phyloP scores from a whole-genome alignment of 2,113 vertebrate genomes.

The Caretta caretta region DNA sequence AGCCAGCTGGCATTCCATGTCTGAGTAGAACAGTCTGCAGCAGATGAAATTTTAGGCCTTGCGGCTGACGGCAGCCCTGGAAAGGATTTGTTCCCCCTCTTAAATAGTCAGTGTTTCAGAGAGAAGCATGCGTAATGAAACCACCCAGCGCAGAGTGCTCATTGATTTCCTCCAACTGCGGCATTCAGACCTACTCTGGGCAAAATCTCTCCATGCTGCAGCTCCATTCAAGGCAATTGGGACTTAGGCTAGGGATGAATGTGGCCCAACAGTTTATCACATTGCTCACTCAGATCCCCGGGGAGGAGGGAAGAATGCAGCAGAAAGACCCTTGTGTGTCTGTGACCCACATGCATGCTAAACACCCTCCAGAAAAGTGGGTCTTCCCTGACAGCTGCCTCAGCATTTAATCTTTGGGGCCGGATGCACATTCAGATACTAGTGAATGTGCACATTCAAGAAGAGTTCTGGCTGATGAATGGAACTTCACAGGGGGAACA shows the following conservation, averaged over 20 bases:
- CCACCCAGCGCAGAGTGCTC: neutral
- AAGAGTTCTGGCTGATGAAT: neutral
- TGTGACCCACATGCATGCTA: neutral
- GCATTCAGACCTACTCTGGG: fast-evolving
- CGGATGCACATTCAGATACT: neutral
- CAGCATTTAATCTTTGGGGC: neutral
- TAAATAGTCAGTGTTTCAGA: neutral
- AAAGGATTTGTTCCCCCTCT: neutral
- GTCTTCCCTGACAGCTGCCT: neutral
- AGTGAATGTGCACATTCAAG: neutral
- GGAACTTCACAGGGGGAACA: neutral
- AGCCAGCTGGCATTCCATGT: neutral
- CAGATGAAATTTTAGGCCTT: neutral
- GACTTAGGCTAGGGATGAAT: too few relatives aligned
- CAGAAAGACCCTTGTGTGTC: neutral
- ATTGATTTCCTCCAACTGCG: neutral
- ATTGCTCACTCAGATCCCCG: too few relatives aligned
- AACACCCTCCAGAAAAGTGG: neutral
- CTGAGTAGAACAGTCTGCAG: neutral
- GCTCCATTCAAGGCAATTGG: neutral
- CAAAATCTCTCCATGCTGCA: neutral
- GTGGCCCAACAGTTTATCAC: neutral
- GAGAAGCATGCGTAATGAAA: fast-evolving
- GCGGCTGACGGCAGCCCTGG: neutral
- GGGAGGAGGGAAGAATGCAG: neutral